A percentile compares a stretch with the other conserved stretches of the same genome.
phyloP scores from a whole-genome alignment of 2,888 invertebrate genomes.

The Ceraclea dissimilis region DNA sequence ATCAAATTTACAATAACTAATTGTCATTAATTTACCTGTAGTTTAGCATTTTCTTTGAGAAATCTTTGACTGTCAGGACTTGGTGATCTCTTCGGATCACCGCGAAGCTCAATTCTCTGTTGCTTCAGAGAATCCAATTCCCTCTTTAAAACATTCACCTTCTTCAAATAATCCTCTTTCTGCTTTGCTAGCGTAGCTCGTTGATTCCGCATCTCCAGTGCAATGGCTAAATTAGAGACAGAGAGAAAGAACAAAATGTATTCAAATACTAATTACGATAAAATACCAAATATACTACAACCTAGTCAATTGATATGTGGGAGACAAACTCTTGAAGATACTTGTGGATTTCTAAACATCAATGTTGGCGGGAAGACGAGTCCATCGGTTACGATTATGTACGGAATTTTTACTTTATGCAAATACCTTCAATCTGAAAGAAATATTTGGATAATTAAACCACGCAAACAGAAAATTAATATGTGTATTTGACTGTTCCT shows the following conservation, averaged over 20 bases:
- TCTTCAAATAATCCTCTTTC: slow-evolving; percentile 73
- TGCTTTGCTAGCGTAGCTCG: slow-evolving; percentile 73
- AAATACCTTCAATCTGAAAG: background rate
- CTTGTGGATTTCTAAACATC: too few species aligned
- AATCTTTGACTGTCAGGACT: slow-evolving; percentile 73
- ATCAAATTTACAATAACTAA: too few species aligned
- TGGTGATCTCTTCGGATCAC: slow-evolving; percentile 58
- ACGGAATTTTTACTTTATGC: background rate
- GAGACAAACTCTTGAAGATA: too few species aligned
- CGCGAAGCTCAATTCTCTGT: slow-evolving; percentile 69
- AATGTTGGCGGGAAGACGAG: too few species aligned
- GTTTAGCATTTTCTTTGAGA: slow-evolving; percentile 73
- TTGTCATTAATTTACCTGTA: slow-evolving; percentile 54
- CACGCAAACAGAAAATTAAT: too few species aligned
- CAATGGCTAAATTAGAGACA: slow-evolving; percentile 52
- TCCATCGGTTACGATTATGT: too few species aligned
- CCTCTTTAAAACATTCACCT: slow-evolving; percentile 62
- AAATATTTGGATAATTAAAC: too few species aligned
- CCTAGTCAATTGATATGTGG: background rate
- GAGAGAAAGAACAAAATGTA: background rate
- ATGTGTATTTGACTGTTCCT: too few species aligned
- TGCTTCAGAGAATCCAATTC: slow-evolving; percentile 72
- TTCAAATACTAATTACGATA: background rate
- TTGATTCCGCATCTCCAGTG: slow-evolving; percentile 75
- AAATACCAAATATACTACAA: slow-evolving; percentile 1